Percentiles rank a stretch among this genome's conserved stretches.
phyloP scores from a whole-genome alignment of 2,888 invertebrate species.

The Limulus polyphemus region DNA sequence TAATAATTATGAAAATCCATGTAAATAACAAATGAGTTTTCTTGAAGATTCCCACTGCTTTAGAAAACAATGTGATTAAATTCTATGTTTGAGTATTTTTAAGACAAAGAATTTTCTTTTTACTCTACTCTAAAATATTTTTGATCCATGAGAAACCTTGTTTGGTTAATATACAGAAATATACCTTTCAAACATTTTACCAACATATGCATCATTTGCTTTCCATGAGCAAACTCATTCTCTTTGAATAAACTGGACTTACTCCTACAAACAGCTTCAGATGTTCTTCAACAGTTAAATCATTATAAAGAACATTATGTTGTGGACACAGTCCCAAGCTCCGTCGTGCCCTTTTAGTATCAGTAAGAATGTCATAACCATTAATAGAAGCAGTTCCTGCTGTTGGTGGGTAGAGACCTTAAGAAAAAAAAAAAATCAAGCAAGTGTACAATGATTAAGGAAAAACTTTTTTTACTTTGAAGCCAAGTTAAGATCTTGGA shows the following conservation, averaged over 20 bases:
- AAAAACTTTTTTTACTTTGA: neutral
- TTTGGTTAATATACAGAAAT: too few relatives aligned
- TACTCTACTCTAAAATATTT: too few relatives aligned
- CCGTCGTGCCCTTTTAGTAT: constrained; percentile 53
- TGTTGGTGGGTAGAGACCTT: constrained; percentile 46
- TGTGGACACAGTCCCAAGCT: constrained; percentile 52
- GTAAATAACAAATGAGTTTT: too few relatives aligned
- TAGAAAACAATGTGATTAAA: too few relatives aligned
- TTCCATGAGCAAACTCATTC: too few relatives aligned
- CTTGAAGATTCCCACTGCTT: too few relatives aligned
- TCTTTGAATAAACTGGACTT: neutral
- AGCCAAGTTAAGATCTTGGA: neutral
- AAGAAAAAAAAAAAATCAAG: neutral
- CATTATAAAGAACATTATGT: constrained; percentile 69
- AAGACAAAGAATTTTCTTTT: too few relatives aligned
- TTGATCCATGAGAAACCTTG: too few relatives aligned
- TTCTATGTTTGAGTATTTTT: too few relatives aligned
- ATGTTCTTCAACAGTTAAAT: constrained; percentile 69
- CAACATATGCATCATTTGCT: too few relatives aligned
- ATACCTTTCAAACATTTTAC: too few relatives aligned
- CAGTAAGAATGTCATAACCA: constrained; percentile 53
- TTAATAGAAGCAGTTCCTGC: constrained; percentile 57
- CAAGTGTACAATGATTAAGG: constrained; percentile 19
- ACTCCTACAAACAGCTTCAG: constrained; percentile 70
- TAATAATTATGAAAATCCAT: neutral